Evolutionary conservation across 2,113 vertebrate genomes (phyloP).

Genomic region (Limanda limanda): DNA sequence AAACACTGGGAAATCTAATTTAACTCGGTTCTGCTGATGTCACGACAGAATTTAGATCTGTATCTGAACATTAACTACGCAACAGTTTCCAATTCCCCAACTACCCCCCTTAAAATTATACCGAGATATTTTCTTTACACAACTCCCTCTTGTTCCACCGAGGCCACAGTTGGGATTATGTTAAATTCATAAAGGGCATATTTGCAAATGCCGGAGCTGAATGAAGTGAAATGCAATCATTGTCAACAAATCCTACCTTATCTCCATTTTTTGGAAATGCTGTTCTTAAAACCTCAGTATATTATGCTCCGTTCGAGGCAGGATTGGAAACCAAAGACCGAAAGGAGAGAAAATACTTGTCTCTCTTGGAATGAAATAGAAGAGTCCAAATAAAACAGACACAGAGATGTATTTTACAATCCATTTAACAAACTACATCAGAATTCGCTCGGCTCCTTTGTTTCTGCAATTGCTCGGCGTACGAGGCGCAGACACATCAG

Average conservation of each 20-base stretch:
- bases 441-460: constrained; percentile 4
- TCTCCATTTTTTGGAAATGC: constrained; percentile 30
- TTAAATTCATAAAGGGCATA: constrained; percentile 24
- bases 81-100: constrained; percentile 40
- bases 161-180: constrained; percentile 23
- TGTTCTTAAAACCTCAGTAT: constrained; percentile 12
- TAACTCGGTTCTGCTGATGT: constrained; percentile 30
- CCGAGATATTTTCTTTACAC: background rate
- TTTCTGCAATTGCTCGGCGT: constrained; percentile 9
- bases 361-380: background rate
- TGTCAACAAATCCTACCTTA: constrained; percentile 32
- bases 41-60: constrained; percentile 30
- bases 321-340: constrained; percentile 18
- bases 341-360: background rate
- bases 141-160: background rate
- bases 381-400: background rate
- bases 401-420: constrained; percentile 27
- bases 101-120: background rate
- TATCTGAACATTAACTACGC: constrained; percentile 15
- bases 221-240: constrained; percentile 28
- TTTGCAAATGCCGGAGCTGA: constrained; percentile 28
- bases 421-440: constrained; percentile 28
- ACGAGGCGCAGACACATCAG: constrained; percentile 20
- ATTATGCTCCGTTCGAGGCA: constrained; percentile 6
- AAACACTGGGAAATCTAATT: constrained; percentile 9